These are phyloP conservation scores for Ophion ventricosus DNA, from an alignment of 2,888 invertebrate species.

Conservation along the genomic window DNA sequence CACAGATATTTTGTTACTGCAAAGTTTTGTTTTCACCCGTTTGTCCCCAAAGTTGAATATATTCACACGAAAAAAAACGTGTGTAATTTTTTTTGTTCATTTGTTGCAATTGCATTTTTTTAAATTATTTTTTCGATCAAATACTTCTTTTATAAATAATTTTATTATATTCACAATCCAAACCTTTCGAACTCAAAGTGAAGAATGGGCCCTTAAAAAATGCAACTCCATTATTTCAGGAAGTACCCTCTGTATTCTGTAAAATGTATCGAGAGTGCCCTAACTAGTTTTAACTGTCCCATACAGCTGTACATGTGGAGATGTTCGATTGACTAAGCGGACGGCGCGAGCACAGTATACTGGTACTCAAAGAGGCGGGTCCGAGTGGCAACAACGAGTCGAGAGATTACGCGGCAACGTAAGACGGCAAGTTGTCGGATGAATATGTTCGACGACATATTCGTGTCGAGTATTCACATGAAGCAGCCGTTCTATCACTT, in stretches of 20 bases:
- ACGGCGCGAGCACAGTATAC: conserved; percentile 86
- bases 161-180: too few species aligned
- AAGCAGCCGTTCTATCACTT: conserved; percentile 71
- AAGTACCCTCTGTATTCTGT: background rate
- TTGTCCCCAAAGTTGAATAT: too few species aligned
- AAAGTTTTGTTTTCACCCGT: too few species aligned
- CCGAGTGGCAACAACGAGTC: conserved; percentile 77
- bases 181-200: background rate
- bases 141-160: too few species aligned
- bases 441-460: conserved; percentile 81
- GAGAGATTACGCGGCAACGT: conserved; percentile 75
- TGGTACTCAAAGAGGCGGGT: conserved; percentile 84
- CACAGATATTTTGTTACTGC: too few species aligned
- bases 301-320: conserved; percentile 84
- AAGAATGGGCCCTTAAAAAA: background rate
- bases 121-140: too few species aligned
- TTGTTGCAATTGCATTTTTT: too few species aligned
- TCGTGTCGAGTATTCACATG: conserved; percentile 75
- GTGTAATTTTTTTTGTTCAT: too few species aligned
- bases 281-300: background rate
- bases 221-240: background rate
- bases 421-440: conserved; percentile 80
- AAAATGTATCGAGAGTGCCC: background rate
- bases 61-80: too few species aligned
- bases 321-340: conserved; percentile 87